phyloP scores from a whole-genome alignment of 1,140 invertebrate genomes.

The Aleiodes sp. region DNA sequence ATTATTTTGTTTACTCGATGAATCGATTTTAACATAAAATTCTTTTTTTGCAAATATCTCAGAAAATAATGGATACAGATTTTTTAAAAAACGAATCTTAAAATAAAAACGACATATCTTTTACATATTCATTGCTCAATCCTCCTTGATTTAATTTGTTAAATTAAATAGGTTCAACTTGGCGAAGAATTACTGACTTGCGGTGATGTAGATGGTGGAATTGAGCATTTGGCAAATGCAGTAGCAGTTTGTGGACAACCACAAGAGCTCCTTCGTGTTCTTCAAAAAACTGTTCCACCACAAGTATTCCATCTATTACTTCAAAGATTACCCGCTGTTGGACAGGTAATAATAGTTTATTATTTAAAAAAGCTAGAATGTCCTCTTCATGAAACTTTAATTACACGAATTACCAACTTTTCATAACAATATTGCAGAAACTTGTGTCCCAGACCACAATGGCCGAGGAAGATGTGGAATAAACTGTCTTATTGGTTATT shows the following conservation, averaged over 20 bases:
- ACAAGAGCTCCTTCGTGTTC: conserved; percentile 86
- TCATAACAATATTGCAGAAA: conserved; percentile 50
- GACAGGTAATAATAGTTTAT: conserved; percentile 64
- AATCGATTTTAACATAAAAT: not conserved
- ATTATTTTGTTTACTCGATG: not conserved
- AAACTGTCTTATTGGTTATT: conserved; percentile 39
- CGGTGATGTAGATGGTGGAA: conserved; percentile 88
- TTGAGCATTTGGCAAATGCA: conserved; percentile 94
- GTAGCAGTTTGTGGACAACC: conserved; percentile 96
- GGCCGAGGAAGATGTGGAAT: conserved; percentile 64
- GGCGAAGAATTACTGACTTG: conserved; percentile 89
- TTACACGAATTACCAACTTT: not conserved
- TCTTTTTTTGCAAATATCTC: no score
- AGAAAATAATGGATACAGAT: no score
- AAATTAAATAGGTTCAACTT: conserved; percentile 74
- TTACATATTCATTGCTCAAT: not conserved
- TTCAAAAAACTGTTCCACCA: conserved; percentile 94
- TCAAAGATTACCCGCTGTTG: conserved; percentile 78
- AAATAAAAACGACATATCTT: no score
- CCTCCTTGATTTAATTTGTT: not conserved
- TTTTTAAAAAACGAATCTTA: no score
- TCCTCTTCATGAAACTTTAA: not conserved
- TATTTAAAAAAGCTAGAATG: not conserved
- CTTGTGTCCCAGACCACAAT: conserved; percentile 50
- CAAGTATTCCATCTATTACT: conserved; percentile 89